These are phyloP conservation scores for Blastobasis adustella DNA, from an alignment of 2,888 invertebrate species.

Conservation along the genomic window DNA sequence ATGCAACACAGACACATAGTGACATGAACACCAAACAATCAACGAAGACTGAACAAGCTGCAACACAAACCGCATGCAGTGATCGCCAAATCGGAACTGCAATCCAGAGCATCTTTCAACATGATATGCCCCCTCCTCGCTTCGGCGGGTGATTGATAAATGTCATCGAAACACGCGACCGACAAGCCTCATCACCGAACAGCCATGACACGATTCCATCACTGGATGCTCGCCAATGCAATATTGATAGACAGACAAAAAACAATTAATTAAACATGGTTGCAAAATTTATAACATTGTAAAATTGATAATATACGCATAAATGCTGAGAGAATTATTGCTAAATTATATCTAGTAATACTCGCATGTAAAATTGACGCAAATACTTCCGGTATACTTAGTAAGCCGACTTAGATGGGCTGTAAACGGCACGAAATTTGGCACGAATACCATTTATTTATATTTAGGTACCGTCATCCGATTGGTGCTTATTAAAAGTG, in stretches of 20 bases:
- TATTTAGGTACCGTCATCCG: conserved; percentile 46
- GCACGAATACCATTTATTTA: conserved; percentile 57
- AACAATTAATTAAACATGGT: conserved; percentile 8
- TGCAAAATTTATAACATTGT: too few species aligned
- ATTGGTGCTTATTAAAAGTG: conserved; percentile 56
- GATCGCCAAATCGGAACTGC: conserved; percentile 48
- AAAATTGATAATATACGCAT: too few species aligned
- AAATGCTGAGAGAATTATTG: too few species aligned
- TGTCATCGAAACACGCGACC: conserved; percentile 45
- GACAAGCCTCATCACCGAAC: conserved; percentile 28
- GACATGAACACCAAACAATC: conserved; percentile 13
- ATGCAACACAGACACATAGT: too few species aligned
- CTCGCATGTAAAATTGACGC: too few species aligned
- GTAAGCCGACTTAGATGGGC: too few species aligned
- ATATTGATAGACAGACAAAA: conserved; percentile 16
- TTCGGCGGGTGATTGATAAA: conserved; percentile 36
- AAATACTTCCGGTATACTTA: too few species aligned
- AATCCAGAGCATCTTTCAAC: conserved; percentile 34
- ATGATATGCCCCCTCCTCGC: conserved; percentile 31
- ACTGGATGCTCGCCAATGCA: conserved; percentile 43
- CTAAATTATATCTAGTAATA: too few species aligned
- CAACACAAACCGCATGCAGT: conserved; percentile 22
- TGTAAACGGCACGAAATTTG: conserved; percentile 27
- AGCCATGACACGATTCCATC: conserved; percentile 51
- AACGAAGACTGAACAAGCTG: conserved; percentile 20